Evolutionary conservation across 2,888 invertebrate species (phyloP), one percentile per base, ranked within the genome.

Genomic region (Ormyrus nitidulus): DNA sequence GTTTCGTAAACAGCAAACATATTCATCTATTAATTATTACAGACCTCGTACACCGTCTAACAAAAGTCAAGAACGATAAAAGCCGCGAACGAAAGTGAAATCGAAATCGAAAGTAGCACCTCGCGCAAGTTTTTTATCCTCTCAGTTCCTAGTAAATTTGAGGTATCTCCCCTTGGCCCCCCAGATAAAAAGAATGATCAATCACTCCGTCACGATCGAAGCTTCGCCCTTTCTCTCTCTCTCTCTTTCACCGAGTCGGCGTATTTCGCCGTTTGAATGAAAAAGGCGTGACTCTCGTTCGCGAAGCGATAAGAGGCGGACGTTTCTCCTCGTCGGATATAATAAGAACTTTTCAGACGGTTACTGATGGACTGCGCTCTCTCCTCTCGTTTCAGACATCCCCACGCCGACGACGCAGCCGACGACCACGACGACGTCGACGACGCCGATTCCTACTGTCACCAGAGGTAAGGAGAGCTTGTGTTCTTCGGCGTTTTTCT

Each of bases 321-420:
- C 13, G 13, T 70, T 11, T 51, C 69, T 51, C 13, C 59, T 59
- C 54, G 11, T n/a, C 34, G 34, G 5, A 3, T 64, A 62, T 46
- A 73, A 78, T 78, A 72, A 78, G 62, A 62, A 69, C 59, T 64
- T 77, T 59, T 61, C 66, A 48, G 19, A 61, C 65, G n/a, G 3
- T 72, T 72, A 51, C 69, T 73, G 58, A 79, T 74, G 64, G 77
- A 71, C n/a, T 66, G 5, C 44, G 49, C 48, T 2, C 48, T 34
- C 61, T 8, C n/a, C 34, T 59, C 75, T 79, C 66, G 79, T 87
- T 84, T 10, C 83, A 90, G 89, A 87, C 65, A 87, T 88, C 70
- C 85, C 85, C 19, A 85, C 86, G 11, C 86, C 89, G 10, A 89
- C 89, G 54, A 89, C 89, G 9, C 80, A 84, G 59, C 81, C 84